A percentile compares a stretch with the other conserved stretches of the same genome.
phyloP scores from a whole-genome alignment of 2,113 vertebrate genomes.

The Mus spicilegus region DNA sequence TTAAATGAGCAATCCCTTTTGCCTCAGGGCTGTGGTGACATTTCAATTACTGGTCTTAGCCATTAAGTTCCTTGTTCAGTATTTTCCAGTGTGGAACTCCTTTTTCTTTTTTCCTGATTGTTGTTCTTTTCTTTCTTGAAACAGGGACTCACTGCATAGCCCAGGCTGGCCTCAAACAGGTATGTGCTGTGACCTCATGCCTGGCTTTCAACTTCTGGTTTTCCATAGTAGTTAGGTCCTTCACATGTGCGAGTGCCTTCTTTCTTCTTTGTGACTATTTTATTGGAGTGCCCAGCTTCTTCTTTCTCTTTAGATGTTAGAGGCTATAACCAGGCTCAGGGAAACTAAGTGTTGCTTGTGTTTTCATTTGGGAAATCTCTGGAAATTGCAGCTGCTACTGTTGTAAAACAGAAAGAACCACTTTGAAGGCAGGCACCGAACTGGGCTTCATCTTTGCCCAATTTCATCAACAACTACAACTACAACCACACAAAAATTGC shows the following conservation, averaged over 20 bases:
- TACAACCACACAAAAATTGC: not conserved
- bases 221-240: not conserved
- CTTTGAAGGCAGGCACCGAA: not conserved
- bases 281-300: not conserved
- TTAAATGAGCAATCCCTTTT: not conserved
- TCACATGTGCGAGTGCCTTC: too few species aligned
- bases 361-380: not conserved
- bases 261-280: not conserved
- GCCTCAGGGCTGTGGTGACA: not conserved
- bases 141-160: not conserved
- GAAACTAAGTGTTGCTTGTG: not conserved
- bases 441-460: not conserved
- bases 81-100: not conserved
- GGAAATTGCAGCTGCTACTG: not conserved
- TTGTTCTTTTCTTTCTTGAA: not conserved
- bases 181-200: not conserved
- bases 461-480: not conserved
- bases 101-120: too few species aligned
- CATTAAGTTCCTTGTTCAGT: not conserved
- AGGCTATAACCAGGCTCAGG: not conserved
- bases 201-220: not conserved
- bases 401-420: not conserved
- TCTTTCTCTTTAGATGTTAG: not conserved
- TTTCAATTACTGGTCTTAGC: not conserved
- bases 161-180: not conserved